Base-by-base conservation (phyloP, 1,140 invertebrate species). In the Drusus annulatus region DNA sequence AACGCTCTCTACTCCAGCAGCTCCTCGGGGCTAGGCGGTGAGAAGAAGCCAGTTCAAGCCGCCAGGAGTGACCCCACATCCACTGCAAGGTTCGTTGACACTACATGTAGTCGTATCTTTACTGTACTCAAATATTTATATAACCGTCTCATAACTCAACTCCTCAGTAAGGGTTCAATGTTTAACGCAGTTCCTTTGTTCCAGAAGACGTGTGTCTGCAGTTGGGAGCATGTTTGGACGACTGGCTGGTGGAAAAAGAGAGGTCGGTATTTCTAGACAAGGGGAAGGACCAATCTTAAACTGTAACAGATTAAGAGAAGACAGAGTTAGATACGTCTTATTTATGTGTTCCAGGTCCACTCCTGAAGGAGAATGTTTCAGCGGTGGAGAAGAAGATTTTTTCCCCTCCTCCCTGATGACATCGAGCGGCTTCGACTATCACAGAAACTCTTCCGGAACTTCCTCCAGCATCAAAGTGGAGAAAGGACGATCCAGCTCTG, bases 301-400 rank as follows among this genome's bases (percentile, higher is more conserved):
- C n/a, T n/a, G n/a, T n/a, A n/a, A n/a, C n/a, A n/a, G n/a, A n/a
- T n/a, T n/a, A n/a, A n/a, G n/a, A n/a, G n/a, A n/a, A n/a, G n/a
- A n/a, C n/a, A n/a, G n/a, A n/a, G 8, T 45, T 45, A 13, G 10
- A 45, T 7, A 36, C 8, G 31, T 36, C 31, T 4, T 36, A 36
- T 45, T 63, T 15, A 15, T 75, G 62, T 60, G 8, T 86, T 89
- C 28, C 92, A 95, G 87, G 94, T 94, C 0, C 94, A 95, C 84
- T 95, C n/a, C 94, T 0, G 94, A 96, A 85, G 94, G 94, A 13
- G 94, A 96, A 86, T 91, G 91, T 0, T 87, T 92, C 4, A 92
- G 90, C 81, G 91, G 91, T 77, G 91, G 91, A 28, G 88, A 89
- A 77, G 90, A 84, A 76, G 83, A 84, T 36, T 77, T 73, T 45